Evolutionary conservation across 1,140 invertebrate genomes (phyloP), one percentile per base, ranked within the genome.

Genomic region (Lordiphosa stackelbergi): DNA sequence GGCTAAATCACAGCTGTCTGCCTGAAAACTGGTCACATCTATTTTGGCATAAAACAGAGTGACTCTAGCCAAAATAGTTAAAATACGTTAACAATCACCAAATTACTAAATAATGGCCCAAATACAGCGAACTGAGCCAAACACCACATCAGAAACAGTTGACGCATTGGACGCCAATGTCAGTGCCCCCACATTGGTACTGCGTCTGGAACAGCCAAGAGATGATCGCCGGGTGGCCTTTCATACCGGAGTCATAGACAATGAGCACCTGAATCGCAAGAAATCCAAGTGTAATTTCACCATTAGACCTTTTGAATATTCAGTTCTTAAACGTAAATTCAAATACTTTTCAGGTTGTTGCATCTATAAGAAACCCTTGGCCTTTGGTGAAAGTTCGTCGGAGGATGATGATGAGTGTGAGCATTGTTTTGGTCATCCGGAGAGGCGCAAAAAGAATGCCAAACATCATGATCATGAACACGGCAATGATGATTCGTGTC

Each of bases 261-360:
- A 98, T 90, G 96, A 98, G 89, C 88, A 96, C 85, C 91, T 97
- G 92, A 95, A 95, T 79, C 96, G 94, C 88, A 97, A 96, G 88
- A 97, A 97, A 88, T 97, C 96, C 48, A 98, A 97, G 91, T 97
- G 96, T 97, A 90, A 92, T 91, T 47, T 36, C 11, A 87, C 49
- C 16, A 24, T 12, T 41, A 8, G 2, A 5, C 4, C 3, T 2
- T 2, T 12, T 6, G 1, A 0, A 11, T 5, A n/a, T 2, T 3
- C n/a, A 11, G 6, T 10, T 6, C 6, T 5, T 3, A 1, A 24
- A 24, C 2, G 5, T 24, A 24, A 24, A 24, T 3, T 24, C 5
- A 5, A 24, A 5, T 7, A 4, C 24, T 10, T 24, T 86, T n/a
- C 62, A 96, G 95, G 94, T 89, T 96, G 95, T 87, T 97, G 95